These are phyloP conservation scores for Vanessa tameamea DNA, from an alignment of 1,140 invertebrate species.

Conservation along the genomic window DNA sequence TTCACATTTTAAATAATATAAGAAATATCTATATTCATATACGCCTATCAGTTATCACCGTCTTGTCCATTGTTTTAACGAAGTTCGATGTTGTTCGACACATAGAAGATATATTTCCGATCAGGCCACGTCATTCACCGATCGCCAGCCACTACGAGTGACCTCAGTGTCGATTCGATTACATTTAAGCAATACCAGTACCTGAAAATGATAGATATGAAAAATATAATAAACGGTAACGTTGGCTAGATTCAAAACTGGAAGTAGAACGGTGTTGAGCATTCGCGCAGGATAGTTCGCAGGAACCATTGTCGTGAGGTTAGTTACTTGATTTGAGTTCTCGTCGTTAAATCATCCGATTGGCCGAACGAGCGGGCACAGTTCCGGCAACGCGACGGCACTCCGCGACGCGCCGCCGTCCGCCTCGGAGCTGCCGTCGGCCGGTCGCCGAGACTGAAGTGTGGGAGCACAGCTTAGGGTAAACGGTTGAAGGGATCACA, in stretches of 20 bases:
- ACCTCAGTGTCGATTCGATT: conserved; percentile 38
- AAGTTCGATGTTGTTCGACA: not conserved
- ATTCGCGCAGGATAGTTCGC: conserved; percentile 31
- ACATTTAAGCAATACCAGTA: conserved; percentile 78
- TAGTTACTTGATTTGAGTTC: conserved; percentile 36
- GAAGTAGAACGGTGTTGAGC: conserved; percentile 43
- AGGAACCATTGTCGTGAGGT: conserved; percentile 5
- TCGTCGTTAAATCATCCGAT: conserved; percentile 37
- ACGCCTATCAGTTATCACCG: not conserved
- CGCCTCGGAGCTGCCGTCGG: not conserved
- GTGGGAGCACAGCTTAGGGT: conserved; percentile 51
- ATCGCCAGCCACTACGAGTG: conserved; percentile 15
- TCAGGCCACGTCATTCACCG: conserved; percentile 23
- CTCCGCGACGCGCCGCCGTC: too few species aligned
- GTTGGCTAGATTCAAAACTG: conserved; percentile 55
- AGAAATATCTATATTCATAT: not conserved
- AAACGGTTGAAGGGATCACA: conserved; percentile 74
- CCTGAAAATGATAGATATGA: conserved; percentile 64
- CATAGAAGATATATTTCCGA: conserved; percentile 11
- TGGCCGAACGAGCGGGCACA: conserved; percentile 35
- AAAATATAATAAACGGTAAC: conserved; percentile 65
- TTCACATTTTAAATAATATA: not conserved
- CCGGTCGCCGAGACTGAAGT: conserved; percentile 16
- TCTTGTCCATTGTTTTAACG: not conserved
- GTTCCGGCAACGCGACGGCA: conserved; percentile 12